A percentile compares a stretch with the other conserved stretches of the same genome.
These are phyloP conservation scores for Antechinus stuartii DNA, from an alignment of 2,113 vertebrate genomes.

Conservation along the genomic window DNA sequence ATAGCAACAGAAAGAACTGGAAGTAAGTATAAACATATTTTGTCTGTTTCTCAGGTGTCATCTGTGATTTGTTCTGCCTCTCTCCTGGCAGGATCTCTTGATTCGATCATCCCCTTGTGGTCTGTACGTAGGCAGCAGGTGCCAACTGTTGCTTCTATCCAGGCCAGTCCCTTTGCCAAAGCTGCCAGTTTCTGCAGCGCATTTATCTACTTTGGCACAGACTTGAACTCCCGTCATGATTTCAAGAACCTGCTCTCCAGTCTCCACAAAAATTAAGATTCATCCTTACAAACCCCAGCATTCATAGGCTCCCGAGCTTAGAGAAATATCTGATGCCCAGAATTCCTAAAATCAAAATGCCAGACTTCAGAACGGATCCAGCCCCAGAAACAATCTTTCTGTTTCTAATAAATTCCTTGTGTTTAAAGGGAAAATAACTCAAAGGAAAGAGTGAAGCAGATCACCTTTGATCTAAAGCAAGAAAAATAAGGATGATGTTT, in stretches of 20 bases:
- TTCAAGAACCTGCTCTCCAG: constrained; percentile 67
- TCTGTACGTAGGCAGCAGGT: constrained; percentile 73
- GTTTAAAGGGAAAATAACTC: constrained; percentile 63
- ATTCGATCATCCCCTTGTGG: constrained; percentile 70
- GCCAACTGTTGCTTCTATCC: constrained; percentile 76
- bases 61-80: constrained; percentile 80
- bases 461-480: constrained; percentile 58
- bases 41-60: constrained; percentile 77
- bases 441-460: constrained; percentile 66
- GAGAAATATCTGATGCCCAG: constrained; percentile 73
- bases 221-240: constrained; percentile 76
- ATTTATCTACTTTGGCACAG: constrained; percentile 81
- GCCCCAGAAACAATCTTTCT: constrained; percentile 66
- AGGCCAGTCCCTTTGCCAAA: constrained; percentile 77
- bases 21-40: constrained; percentile 55
- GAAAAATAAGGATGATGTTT: constrained; percentile 57
- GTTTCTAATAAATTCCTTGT: constrained; percentile 75
- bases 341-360: constrained; percentile 47
- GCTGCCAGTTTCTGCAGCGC: constrained; percentile 81
- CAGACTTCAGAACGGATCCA: constrained; percentile 59
- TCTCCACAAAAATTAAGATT: constrained; percentile 71
- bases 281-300: constrained; percentile 52
- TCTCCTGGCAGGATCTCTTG: constrained; percentile 75
- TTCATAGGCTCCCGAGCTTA: constrained; percentile 67
- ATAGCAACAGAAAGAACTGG: constrained; percentile 64